Conservation (phyloP, 2,113 vertebrate species). For the Heliornis fulica region DNA sequence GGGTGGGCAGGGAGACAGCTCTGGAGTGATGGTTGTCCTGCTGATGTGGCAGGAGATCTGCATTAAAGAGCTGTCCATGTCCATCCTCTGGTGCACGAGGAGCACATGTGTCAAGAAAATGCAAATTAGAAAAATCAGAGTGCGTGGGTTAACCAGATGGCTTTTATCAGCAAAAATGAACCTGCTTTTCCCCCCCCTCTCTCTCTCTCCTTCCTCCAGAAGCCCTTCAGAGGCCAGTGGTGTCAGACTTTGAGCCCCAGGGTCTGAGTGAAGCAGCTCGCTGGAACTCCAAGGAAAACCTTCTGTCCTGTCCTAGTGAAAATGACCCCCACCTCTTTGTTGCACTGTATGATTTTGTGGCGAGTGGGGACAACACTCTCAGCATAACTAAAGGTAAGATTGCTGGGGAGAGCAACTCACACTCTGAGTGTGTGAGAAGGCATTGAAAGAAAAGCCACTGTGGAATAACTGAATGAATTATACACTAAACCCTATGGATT, state of each 20-base stretch:
- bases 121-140: not conserved
- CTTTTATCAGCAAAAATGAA: slow-evolving; percentile 20
- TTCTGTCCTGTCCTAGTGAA: slow-evolving; percentile 93
- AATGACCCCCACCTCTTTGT: slow-evolving; percentile 99
- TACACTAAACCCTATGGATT: not conserved
- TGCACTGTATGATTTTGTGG: slow-evolving; percentile 98
- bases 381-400: slow-evolving; percentile 97
- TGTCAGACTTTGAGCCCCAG: slow-evolving; percentile 89
- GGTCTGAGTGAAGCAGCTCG: slow-evolving; percentile 93
- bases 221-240: slow-evolving; percentile 92
- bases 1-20: not conserved
- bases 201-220: slow-evolving; percentile 67
- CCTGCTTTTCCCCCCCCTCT: not conserved
- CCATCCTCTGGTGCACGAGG: not conserved
- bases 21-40: not conserved
- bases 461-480: not conserved
- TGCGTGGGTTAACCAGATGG: not conserved
- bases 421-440: not conserved
- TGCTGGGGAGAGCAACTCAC: not conserved
- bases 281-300: slow-evolving; percentile 99
- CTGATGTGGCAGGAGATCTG: not conserved
- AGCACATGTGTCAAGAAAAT: not conserved
- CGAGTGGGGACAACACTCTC: slow-evolving; percentile 97
- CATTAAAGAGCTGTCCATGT: not conserved
- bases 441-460: not conserved